These are phyloP conservation scores for Tethea ocularis DNA, from an alignment of 2,888 invertebrate genomes.

Conservation along the genomic window DNA sequence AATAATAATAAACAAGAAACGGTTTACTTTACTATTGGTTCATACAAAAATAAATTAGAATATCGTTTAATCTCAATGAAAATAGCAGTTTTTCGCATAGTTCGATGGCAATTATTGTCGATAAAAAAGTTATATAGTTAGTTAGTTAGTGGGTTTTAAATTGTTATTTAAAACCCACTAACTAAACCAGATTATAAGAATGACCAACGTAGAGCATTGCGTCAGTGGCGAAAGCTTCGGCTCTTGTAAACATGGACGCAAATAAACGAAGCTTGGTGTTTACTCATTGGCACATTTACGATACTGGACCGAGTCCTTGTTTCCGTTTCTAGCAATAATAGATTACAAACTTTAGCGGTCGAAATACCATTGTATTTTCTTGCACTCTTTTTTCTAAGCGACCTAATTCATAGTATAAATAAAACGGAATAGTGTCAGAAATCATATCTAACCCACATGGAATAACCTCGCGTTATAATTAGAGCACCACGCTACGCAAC, in stretches of 20 bases:
- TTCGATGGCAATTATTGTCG: neutral
- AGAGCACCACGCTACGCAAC: constrained; percentile 46
- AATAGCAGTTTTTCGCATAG: neutral
- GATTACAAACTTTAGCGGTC: neutral
- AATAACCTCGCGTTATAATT: constrained; percentile 68
- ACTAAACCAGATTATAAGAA: constrained; percentile 24
- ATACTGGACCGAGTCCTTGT: constrained; percentile 28
- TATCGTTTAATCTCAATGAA: neutral
- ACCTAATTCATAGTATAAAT: constrained; percentile 57
- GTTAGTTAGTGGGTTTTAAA: too few species aligned
- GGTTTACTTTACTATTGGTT: neutral
- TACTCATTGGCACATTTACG: constrained; percentile 59
- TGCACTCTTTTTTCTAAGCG: constrained; percentile 22
- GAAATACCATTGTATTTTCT: constrained; percentile 7
- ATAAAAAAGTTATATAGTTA: too few species aligned
- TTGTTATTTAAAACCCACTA: constrained; percentile 7
- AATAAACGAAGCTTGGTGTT: constrained; percentile 69
- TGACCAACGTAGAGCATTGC: constrained; percentile 59
- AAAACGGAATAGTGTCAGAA: constrained; percentile 63
- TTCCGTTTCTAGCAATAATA: constrained; percentile 17
- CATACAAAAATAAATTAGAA: neutral
- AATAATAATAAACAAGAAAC: too few species aligned
- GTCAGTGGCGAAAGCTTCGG: constrained; percentile 64
- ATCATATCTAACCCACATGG: constrained; percentile 66
- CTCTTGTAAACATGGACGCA: constrained; percentile 74